Base-by-base conservation (phyloP, 2,113 vertebrate genomes). In the Aphyosemion australe region DNA sequence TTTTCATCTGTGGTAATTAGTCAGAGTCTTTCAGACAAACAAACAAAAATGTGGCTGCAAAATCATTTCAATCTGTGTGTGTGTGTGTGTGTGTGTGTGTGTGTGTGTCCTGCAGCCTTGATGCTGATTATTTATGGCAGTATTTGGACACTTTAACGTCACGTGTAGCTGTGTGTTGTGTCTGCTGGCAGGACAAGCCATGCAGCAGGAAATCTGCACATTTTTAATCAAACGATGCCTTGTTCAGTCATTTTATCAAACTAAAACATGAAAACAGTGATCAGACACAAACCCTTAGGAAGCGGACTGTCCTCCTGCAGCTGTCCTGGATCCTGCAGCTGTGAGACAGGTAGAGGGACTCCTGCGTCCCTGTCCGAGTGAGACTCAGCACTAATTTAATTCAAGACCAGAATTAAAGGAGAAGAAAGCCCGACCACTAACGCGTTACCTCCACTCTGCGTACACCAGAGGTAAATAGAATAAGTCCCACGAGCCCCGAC, bases 111-210 rank as follows among this genome's bases (percentile, higher is more conserved):
- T 41, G 53, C 54, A 77, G 73, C 53, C 72, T 61, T 67, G 63
- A 82, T 58, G 66, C 52, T 70, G 53, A 62, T 58, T 53, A 59
- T 79, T 74, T 61, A 64, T 54, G 72, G 53, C 60, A 65, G 55
- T 52, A 39, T 63, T 49, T 73, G 14, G 62, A 71, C 65, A 51
- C 54, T 57, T n/a, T 63, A n/a, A 61, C 74, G 45, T 52, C 65
- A 79, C 48, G 69, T 56, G 62, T 48, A 15, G 59, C 55, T 55
- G 34, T 52, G 53, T 59, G 47, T 42, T 52, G 64, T 54, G 65
- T 54, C 61, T 73, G 71, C 45, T 48, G 59, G 48, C 8, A 41
- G 60, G 56, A 9, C 14, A 65, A 41, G 12, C 14, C 15, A 31
- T 50, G 26, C 12, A 34, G 48, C 5, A 56, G 45, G 13, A 61